A percentile compares a stretch with the other conserved stretches of the same genome.
Conservation (phyloP, 2,113 vertebrate genomes). For the Chionis minor region DNA sequence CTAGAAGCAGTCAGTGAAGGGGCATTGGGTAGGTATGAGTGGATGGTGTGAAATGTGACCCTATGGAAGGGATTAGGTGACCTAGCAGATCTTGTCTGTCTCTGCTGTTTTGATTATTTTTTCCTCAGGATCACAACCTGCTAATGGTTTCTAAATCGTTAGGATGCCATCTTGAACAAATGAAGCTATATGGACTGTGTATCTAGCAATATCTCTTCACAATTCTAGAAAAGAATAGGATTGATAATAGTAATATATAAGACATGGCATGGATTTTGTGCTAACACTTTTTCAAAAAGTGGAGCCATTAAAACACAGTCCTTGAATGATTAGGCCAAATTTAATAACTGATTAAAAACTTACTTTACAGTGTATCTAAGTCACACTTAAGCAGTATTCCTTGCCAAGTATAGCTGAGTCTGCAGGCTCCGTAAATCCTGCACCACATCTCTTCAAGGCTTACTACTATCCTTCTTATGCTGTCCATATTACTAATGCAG, state of each 20-base stretch:
- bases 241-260: neutral
- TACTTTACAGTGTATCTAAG: neutral
- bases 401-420: constrained; percentile 17
- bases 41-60: neutral
- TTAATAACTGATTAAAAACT: constrained; percentile 30
- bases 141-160: neutral
- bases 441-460: neutral
- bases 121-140: neutral
- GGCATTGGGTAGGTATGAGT: neutral
- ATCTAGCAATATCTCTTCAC: neutral
- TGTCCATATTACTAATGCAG: neutral
- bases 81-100: neutral
- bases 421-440: constrained; percentile 14
- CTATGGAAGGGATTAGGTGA: neutral
- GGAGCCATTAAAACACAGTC: neutral
- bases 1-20: neutral
- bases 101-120: neutral
- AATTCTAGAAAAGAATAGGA: neutral
- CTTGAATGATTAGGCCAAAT: neutral
- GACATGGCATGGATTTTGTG: neutral
- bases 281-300: neutral
- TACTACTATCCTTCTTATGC: constrained; percentile 40
- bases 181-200: neutral
- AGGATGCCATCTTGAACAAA: neutral
- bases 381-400: constrained; percentile 23